Base-by-base conservation (phyloP, 2,113 vertebrate species). In the Pachycephala philippinensis region DNA sequence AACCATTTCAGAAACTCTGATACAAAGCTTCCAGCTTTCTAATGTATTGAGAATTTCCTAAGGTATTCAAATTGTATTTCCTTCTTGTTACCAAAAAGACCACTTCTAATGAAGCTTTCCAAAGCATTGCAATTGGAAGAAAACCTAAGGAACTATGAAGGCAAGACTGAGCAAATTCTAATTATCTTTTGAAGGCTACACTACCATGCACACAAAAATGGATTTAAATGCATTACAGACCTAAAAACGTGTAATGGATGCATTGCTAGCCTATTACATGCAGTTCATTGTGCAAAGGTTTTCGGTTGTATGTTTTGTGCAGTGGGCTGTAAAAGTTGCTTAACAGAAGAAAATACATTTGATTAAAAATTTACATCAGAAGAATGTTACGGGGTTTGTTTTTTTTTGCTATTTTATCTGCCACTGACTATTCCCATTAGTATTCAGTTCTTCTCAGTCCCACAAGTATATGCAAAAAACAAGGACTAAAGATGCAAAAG, bases 331-430 rank as follows among this genome's bases (percentile, higher is more conserved):
- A 87, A 94, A 96, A 96, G 84, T 77, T 93, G 82, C 92, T 89
- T 84, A 84, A 96, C 45, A 84, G 90, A 70, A 96, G 84, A 87
- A 97, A 97, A 96, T 40, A 69, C 49, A 89, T 68, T 90, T 66
- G 30, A 97, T 96, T 96, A 97, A 97, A 97, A 97, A 97, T 97
- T 97, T 95, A 97, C 78, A 91, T 80, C 47, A 66, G 66, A 94
- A 86, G n/a, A 89, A 70, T 24, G 54, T 47, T 89, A 72, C 18
- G 49, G n/a, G 37, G 47, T 35, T n/a, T 66, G 9, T 45, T 72
- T 60, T 40, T 40, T 63, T 53, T 72, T 95, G 72, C 60, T 78
- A 19, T 89, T 94, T 94, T 74, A 95, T 82, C 84, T 92, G 91
- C 69, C 80, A 71, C 54, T 81, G 45, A 87, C 74, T 78, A 83